Base-by-base conservation (phyloP, 1,140 invertebrate species). In the Apis laboriosa region DNA sequence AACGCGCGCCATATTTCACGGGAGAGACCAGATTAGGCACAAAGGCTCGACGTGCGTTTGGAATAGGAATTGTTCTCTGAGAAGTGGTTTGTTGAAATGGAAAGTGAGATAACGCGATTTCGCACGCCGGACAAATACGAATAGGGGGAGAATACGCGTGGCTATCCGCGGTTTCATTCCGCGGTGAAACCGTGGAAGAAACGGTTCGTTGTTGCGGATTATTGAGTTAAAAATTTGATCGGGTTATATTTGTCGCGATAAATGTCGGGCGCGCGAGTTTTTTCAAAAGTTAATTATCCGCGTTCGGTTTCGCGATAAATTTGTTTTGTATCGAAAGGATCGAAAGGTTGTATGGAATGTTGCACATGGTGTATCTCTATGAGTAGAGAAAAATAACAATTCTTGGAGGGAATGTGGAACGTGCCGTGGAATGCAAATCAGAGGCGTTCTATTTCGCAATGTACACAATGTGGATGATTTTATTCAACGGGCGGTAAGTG, bases 21-120 rank as follows among this genome's bases (percentile, higher is more conserved):
- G 64, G 15, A 70, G 73, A 77, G 56, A 49, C 74, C 73, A 55
- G 80, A 82, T 82, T 82, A 82, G 80, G 74, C 19, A 77, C 73
- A 82, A 82, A 77, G 73, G 73, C 49, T 49, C 28, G 55, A 60
- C 34, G 34, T 68, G 63, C 70, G 64, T n/a, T 68, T 72, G 51
- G 34, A 75, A 75, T 72, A 75, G 75, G 75, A 66, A 82, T 82
- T 77, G 80, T 67, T 63, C 82, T 28, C 64, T 75, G 86, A 68
- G 64, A 80, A 79, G 56, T 61, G 76, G 73, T 63, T 87, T 84
- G 86, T 70, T 34, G 76, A 86, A 86, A 86, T 68, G 76, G 81
- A 87, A 84, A 87, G 80, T 73, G 67, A 61, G 81, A 76, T 83
- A 83, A 86, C n/a, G 43, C 43, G 77, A 80, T 86, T 60, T 79